Evolutionary conservation across 2,888 invertebrate genomes (phyloP), one percentile per base, ranked within the genome.

Genomic region (Syrista parreyssii): DNA sequence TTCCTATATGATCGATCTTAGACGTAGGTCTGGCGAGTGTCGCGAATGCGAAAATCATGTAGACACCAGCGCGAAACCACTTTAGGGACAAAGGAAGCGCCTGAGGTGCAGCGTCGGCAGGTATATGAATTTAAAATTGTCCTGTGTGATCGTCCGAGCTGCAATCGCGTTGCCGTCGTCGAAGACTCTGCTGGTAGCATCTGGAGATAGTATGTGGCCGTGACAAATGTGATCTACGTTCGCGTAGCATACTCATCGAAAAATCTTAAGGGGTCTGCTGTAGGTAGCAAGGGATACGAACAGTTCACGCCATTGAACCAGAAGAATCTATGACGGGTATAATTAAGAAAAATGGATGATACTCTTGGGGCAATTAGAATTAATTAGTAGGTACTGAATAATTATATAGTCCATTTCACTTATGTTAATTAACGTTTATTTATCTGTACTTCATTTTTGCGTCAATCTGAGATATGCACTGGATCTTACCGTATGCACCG

Each of bases 171-270:
- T 31, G 32, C 71, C 71, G 12, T 31, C 32, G 71, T 71, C 71
- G 71, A 71, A 55, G 55, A 55, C 55, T 55, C 31, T 69, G 84
- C 83, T 83, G 83, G 84, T 84, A 85, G 85, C 82, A 84, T 83
- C 81, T 82, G 82, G 74, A 81, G 82, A 82, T 85, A 83, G 80
- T 83, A 82, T 84, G 85, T 71, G 80, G 78, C 85, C 86, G 84
- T 87, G 82, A 84, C 85, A 84, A 88, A 88, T 88, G 83, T 86
- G 85, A 88, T 88, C 84, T 86, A 85, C 85, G 87, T 84, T 86
- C 84, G 76, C 82, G 82, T 78, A 84, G 79, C 79, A 77, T 73
- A 79, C 76, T 80, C 76, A 12, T 75, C 55, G 74, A 30, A 78
- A 83, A 85, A 80, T 79, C 75, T 79, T 76, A 76, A 79, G 79